Percentiles rank a stretch among this genome's conserved stretches.
These are phyloP conservation scores for Bolinopsis microptera DNA, from an alignment of 37 sponge, comb jelly and placozoan species.

Conservation along the genomic window DNA sequence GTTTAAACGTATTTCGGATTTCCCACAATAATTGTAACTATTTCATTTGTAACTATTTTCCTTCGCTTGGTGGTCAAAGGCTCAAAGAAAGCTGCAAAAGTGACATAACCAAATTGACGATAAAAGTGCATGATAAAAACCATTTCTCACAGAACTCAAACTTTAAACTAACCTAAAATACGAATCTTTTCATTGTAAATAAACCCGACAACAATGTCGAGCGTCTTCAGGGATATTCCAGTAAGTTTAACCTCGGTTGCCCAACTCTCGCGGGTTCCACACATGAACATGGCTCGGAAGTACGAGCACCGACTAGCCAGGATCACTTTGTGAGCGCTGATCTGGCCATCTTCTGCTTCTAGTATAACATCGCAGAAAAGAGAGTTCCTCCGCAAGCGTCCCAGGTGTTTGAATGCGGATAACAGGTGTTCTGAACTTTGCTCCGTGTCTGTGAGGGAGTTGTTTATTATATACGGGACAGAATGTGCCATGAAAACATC, in stretches of 20 bases:
- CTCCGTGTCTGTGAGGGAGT: constrained; percentile 13
- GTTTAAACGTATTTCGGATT: background rate
- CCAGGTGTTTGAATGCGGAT: constrained; percentile 44
- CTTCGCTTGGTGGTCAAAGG: background rate
- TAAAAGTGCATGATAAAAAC: background rate
- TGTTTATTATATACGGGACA: too few species aligned
- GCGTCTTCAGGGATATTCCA: background rate
- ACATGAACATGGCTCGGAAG: constrained; percentile 65
- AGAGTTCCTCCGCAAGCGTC: constrained; percentile 50
- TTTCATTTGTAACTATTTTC: background rate
- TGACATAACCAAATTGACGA: background rate
- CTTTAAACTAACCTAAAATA: constrained; percentile 7
- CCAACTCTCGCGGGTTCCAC: constrained; percentile 57
- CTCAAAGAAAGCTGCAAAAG: background rate
- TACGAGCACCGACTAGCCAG: constrained; percentile 40
- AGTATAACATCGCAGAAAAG: constrained; percentile 63
- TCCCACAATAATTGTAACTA: too few species aligned
- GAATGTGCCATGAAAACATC: too few species aligned
- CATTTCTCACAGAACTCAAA: background rate
- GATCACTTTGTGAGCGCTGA: constrained; percentile 55
- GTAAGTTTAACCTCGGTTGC: constrained; percentile 1
- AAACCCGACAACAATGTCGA: constrained; percentile 29
- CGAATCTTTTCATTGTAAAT: constrained; percentile 51
- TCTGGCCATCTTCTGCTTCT: constrained; percentile 26
- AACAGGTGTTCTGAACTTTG: constrained; percentile 32